Percentiles rank a stretch among this genome's conserved stretches.
Evolutionary conservation across 2,797 vertebrate genomes (phyloP).

Genomic region (Falco peregrinus): DNA sequence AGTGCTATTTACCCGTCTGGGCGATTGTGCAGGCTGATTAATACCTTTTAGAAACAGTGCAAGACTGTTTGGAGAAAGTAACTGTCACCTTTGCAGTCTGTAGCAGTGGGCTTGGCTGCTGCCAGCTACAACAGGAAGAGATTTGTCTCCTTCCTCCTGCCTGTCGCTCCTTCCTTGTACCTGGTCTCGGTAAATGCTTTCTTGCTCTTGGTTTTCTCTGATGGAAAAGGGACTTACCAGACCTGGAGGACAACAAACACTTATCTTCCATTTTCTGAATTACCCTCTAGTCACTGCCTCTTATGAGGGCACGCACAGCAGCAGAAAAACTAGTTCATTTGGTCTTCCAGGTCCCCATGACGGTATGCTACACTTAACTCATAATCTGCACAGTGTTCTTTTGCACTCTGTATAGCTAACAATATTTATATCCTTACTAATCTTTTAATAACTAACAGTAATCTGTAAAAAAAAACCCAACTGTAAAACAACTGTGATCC

Average conservation of each 20-base stretch:
- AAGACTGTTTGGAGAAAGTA: background rate
- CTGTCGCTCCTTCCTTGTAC: background rate
- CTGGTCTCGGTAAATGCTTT: background rate
- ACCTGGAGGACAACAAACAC: background rate
- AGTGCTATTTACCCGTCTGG: background rate
- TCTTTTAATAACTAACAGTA: background rate
- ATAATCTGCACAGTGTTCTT: background rate
- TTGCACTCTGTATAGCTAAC: background rate
- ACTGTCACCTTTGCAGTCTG: background rate
- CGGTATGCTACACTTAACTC: background rate
- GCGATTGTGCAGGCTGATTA: background rate
- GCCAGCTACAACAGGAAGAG: background rate
- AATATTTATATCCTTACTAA: background rate
- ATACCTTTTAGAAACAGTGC: background rate
- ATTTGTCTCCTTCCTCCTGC: background rate
- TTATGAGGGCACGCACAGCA: background rate
- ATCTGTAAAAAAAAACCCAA: background rate
- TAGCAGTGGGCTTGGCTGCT: background rate
- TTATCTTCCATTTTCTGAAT: constrained; percentile 2
- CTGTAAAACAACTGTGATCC: background rate
- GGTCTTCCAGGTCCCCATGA: background rate
- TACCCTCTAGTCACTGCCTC: background rate
- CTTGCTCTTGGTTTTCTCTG: background rate
- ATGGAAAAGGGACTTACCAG: background rate
- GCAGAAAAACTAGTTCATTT: background rate